Evolutionary conservation across 2,888 invertebrate genomes (phyloP).

Genomic region (Notocelia uddmanniana): DNA sequence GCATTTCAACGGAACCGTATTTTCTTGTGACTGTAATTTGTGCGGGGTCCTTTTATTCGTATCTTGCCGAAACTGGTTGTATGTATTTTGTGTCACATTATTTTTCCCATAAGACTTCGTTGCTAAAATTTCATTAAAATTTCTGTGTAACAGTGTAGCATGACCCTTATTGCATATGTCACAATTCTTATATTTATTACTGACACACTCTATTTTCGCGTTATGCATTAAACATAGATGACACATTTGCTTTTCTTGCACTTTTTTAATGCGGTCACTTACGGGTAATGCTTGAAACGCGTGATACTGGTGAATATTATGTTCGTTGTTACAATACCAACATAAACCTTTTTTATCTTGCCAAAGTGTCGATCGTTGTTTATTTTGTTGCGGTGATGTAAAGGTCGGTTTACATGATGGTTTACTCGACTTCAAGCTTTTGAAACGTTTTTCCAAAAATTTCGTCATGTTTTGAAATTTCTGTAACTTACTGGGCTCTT

Average conservation of each 20-base stretch:
- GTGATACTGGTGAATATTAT: constrained; percentile 20
- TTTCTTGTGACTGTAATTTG: too few relatives aligned
- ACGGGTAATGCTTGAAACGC: constrained; percentile 8
- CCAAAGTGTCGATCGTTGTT: not conserved
- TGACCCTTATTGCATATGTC: constrained; percentile 9
- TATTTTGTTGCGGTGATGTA: not conserved
- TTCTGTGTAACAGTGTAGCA: constrained; percentile 10
- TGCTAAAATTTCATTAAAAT: constrained; percentile 12
- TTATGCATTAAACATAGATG: not conserved
- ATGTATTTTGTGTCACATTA: too few relatives aligned
- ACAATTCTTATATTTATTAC: not conserved
- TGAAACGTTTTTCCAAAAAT: constrained; percentile 17
- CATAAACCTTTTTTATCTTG: constrained; percentile 7
- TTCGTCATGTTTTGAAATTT: constrained; percentile 9
- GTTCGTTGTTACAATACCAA: constrained; percentile 23
- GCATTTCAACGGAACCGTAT: too few relatives aligned
- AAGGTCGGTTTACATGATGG: too few relatives aligned
- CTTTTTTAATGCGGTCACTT: constrained; percentile 6
- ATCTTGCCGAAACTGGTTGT: too few relatives aligned
- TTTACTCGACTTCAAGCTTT: constrained; percentile 10
- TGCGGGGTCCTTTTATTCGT: too few relatives aligned
- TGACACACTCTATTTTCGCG: not conserved
- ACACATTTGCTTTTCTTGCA: constrained; percentile 17
- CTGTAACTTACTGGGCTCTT: constrained; percentile 5
- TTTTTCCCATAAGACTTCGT: not conserved